Conservation (phyloP, 2,113 vertebrate species). For the Poeciliopsis turrubarensis region DNA sequence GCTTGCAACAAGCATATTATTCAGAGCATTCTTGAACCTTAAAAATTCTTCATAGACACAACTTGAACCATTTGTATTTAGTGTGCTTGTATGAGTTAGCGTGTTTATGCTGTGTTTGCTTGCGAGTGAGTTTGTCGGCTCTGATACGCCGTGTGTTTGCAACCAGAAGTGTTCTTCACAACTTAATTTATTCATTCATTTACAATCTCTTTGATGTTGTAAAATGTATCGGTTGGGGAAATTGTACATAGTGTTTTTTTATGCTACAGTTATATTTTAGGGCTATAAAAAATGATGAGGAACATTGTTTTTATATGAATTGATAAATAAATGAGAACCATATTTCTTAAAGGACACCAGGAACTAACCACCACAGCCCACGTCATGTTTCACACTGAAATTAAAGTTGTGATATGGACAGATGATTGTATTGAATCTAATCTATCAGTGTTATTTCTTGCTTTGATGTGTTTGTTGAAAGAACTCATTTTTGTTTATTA, state of each 20-base stretch:
- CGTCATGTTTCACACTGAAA: constrained; percentile 48
- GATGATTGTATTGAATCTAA: constrained; percentile 39
- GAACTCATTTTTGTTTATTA: constrained; percentile 6
- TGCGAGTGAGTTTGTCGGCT: constrained; percentile 41
- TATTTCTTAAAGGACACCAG: constrained; percentile 68
- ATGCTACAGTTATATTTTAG: constrained; percentile 83
- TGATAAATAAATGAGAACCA: constrained; percentile 75
- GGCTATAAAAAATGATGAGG: constrained; percentile 68
- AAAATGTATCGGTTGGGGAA: constrained; percentile 50
- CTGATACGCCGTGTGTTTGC: constrained; percentile 40
- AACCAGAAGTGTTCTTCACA: constrained; percentile 45
- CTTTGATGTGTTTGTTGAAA: constrained; percentile 47
- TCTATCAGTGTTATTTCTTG: constrained; percentile 63
- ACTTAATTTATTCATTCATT: constrained; percentile 82
- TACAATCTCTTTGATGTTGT: constrained; percentile 71
- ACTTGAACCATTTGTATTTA: constrained; percentile 32
- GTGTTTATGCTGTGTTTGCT: not conserved
- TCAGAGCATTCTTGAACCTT: constrained; percentile 14
- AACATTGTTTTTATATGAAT: constrained; percentile 67
- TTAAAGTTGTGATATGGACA: constrained; percentile 27
- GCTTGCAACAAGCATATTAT: not conserved
- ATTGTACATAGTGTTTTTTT: constrained; percentile 72
- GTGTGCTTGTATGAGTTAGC: constrained; percentile 12
- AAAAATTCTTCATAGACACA: constrained; percentile 30
- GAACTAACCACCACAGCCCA: constrained; percentile 69